Percentiles rank a stretch among this genome's conserved stretches.
These are phyloP conservation scores for Amphipoea lucens DNA, from an alignment of 2,888 invertebrate species.

Conservation along the genomic window DNA sequence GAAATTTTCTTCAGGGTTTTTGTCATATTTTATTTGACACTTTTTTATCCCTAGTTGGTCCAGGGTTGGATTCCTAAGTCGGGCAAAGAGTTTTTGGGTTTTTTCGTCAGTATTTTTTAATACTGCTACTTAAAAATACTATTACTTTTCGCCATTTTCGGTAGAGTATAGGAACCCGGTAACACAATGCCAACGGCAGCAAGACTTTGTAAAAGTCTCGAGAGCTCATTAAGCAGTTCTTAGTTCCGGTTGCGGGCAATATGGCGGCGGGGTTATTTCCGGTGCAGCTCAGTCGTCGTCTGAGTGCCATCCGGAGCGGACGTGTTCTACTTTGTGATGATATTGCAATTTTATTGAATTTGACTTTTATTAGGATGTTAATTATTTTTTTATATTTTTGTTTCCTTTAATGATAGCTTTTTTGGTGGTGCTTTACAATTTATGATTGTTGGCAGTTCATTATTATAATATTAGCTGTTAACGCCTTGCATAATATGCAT, in stretches of 20 bases:
- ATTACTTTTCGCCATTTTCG: background rate
- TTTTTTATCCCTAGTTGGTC: no score
- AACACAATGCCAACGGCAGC: conserved; percentile 6
- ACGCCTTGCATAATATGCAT: no score
- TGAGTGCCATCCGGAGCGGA: conserved; percentile 65
- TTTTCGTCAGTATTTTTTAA: no score
- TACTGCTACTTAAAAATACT: no score
- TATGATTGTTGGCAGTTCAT: background rate
- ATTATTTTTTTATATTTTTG: conserved; percentile 5
- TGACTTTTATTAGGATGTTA: background rate
- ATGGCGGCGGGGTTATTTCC: conserved; percentile 69
- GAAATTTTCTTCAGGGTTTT: conserved; percentile 18
- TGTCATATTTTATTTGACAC: background rate
- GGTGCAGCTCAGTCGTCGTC: conserved; percentile 62
- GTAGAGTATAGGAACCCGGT: background rate
- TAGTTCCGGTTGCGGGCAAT: conserved; percentile 63
- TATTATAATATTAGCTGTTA: no score
- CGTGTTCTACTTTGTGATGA: conserved; percentile 50
- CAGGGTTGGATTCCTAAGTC: no score
- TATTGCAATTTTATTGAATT: conserved; percentile 55
- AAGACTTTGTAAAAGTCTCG: conserved; percentile 51
- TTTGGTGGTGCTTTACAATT: background rate
- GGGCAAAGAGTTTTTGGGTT: background rate
- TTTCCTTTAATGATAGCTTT: background rate
- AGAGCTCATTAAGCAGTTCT: conserved; percentile 67